Evolutionary conservation across 2,888 invertebrate species (phyloP), one percentile per base, ranked within the genome.

Genomic region (Eurois occulta): DNA sequence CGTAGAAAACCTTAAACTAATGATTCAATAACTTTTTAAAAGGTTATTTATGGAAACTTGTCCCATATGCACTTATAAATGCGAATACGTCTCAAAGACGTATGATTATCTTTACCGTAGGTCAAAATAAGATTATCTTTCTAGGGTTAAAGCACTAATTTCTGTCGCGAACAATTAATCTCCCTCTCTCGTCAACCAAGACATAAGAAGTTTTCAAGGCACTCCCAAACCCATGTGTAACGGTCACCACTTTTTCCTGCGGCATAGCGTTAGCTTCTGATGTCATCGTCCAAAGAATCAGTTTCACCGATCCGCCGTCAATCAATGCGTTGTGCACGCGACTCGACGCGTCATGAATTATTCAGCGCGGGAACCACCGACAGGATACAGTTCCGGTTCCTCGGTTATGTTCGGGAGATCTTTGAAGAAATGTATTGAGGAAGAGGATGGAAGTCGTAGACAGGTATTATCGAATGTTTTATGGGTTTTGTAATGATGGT

Each of bases 321-420:
- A 79, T 89, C 87, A 81, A 72, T 88, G 91, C 91, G 90, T 90
- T 88, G 91, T 91, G 90, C 91, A 90, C 90, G 91, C 91, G 90
- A 85, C 90, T 86, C 78, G 83, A 81, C 84, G 78, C 83, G 81
- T 60, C 78, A 92, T 95, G 94, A 94, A 96, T 95, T 90, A 95
- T 96, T 94, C 94, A 95, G 75, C 84, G 90, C 89, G 91, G 94
- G 93, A 93, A 92, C 91, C 91, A 88, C 87, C 86, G 90, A 91
- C 95, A 94, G 96, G 96, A 96, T 94, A 95, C 88, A 94, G 93
- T 95, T 96, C 95, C 96, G 95, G 95, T 95, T 93, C 92, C 93
- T 91, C 91, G 86, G 84, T 73, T 72, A 77, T 72, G 32, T 77
- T 65, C 65, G 74, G 64, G 55, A 77, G 60, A 78, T 75, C 70